Evolutionary conservation across 2,113 vertebrate species (phyloP).

Genomic region (Indri indri): DNA sequence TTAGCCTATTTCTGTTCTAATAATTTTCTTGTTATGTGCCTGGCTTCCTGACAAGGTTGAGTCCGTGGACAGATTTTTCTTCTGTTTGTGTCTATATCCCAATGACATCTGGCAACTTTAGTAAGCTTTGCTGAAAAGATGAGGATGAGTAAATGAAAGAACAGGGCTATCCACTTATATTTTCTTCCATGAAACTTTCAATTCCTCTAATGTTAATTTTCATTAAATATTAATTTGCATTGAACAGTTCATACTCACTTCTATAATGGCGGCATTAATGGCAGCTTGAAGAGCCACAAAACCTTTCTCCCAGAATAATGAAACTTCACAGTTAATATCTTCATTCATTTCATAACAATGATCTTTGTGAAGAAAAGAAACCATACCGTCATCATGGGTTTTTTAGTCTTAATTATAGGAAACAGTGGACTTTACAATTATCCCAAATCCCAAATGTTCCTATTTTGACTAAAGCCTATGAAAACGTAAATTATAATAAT

Average conservation of each 20-base stretch:
- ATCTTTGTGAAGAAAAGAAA: conserved; percentile 41
- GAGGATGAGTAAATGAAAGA: not conserved
- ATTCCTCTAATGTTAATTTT: not conserved
- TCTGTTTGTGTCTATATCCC: not conserved
- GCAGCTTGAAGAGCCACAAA: conserved; percentile 83
- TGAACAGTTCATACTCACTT: conserved; percentile 74
- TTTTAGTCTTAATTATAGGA: not conserved
- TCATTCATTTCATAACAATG: not conserved
- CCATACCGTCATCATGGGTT: not conserved
- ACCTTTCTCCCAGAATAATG: conserved; percentile 70
- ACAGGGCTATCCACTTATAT: not conserved
- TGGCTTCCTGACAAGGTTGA: not conserved
- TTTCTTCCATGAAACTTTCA: not conserved
- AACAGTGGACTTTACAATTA: not conserved
- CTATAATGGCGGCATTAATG: conserved; percentile 84
- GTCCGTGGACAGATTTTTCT: not conserved
- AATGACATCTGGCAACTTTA: not conserved
- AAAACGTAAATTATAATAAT: not conserved
- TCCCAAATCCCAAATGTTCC: not conserved
- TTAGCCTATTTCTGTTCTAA: not conserved
- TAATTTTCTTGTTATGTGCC: not conserved
- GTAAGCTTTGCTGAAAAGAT: not conserved
- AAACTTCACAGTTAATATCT: conserved; percentile 2
- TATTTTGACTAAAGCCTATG: not conserved
- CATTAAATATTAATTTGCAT: not conserved